These are phyloP conservation scores for Endomychus coccineus DNA, from an alignment of 2,888 invertebrate species.

Conservation along the genomic window DNA sequence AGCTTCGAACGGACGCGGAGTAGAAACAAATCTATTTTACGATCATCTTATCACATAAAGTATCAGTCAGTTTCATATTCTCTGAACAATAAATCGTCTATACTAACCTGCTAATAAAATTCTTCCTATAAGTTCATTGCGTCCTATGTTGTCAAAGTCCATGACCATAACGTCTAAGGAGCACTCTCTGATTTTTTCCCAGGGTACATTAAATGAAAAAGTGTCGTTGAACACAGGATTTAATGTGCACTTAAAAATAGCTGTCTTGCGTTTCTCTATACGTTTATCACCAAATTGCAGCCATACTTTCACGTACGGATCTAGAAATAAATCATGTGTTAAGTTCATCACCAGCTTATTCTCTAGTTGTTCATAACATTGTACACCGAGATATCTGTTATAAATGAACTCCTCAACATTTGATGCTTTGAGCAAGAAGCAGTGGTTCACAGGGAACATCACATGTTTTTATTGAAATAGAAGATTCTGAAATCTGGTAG, in stretches of 20 bases:
- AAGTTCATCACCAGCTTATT: too few relatives aligned
- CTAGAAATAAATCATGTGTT: slow-evolving; percentile 54
- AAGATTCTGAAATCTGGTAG: too few relatives aligned
- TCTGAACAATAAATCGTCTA: background rate
- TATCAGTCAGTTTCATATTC: too few relatives aligned
- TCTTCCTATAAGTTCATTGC: slow-evolving; percentile 86
- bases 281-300: slow-evolving; percentile 90
- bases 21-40: too few relatives aligned
- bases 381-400: too few relatives aligned
- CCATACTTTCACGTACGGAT: slow-evolving; percentile 98
- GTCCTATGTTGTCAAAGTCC: slow-evolving; percentile 95
- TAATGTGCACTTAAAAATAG: slow-evolving; percentile 86
- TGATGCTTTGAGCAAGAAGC: too few relatives aligned
- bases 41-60: too few relatives aligned
- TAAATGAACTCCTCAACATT: too few relatives aligned
- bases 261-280: slow-evolving; percentile 93
- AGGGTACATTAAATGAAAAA: slow-evolving; percentile 92
- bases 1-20: too few relatives aligned
- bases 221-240: slow-evolving; percentile 96
- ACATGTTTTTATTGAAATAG: too few relatives aligned
- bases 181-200: slow-evolving; percentile 94
- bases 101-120: slow-evolving; percentile 81
- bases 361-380: too few relatives aligned
- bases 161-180: slow-evolving; percentile 91
- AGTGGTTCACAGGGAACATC: too few relatives aligned